Base-by-base conservation (phyloP, 2,113 vertebrate species). In the Chroicocephalus ridibundus region DNA sequence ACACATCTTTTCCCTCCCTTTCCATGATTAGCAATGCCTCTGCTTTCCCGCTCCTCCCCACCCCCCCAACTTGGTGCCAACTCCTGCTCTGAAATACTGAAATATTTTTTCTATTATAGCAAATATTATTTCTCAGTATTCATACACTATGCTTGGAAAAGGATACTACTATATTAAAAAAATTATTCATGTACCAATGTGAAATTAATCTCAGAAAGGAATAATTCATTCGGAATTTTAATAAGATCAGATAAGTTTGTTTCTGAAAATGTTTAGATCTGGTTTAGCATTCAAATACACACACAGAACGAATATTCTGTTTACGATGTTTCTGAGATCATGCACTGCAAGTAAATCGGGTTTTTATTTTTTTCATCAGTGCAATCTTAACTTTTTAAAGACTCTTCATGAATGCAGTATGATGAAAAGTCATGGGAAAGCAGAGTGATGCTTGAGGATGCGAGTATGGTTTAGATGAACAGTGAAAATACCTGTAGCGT, bases 401-500 rank as follows among this genome's bases (percentile, higher is more conserved):
- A 42, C 31, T 82, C 49, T 47, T 90, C 54, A 42, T 70, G 38
- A 83, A 55, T 29, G 85, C 49, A 86, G 24, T 46, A 69, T 7
- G 60, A 84, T 69, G 52, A 86, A 91, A 95, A 93, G 76, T 60
- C 68, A 86, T 49, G 60, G 62, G 71, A 81, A 94, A 88, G 66
- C 49, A 75, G 55, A 71, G 55, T 27, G 38, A 34, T 58, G 55
- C 86, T 74, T 80, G 81, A 91, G 69, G 91, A 88, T 93, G 86
- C 76, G 78, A 84, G 82, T 21, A 77, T 51, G 72, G 72, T 82
- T 95, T 96, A 91, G 93, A 88, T 34, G 86, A 92, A 87, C 93
- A 90, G 71, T 93, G 80, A 94, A 95, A 94, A 95, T 88, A 46
- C 72, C 96, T 94, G 82, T 96, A 96, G 75, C 1, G 10, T 47